Evolutionary conservation across 1,140 invertebrate genomes (phyloP).

Genomic region (Leptinotarsa undecemlineata): DNA sequence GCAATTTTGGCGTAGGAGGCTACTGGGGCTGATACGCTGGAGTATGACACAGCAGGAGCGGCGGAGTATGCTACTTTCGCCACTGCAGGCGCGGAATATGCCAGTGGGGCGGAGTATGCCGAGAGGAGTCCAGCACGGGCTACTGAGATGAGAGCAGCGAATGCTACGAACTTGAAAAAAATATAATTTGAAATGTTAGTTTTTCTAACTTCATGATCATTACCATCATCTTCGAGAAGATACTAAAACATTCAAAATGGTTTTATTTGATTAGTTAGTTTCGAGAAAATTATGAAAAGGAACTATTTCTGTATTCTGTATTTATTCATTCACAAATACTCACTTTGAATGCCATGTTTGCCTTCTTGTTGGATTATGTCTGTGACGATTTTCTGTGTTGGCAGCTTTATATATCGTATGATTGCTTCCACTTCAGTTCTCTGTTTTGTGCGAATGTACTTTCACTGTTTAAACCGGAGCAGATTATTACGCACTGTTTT

Average conservation of each 20-base stretch:
- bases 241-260: too few relatives aligned
- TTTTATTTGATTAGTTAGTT: too few relatives aligned
- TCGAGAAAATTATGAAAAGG: too few relatives aligned
- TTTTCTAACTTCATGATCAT: too few relatives aligned
- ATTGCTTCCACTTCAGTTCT: too few relatives aligned
- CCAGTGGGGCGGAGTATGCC: constrained; percentile 49
- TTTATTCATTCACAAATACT: not conserved
- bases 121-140: constrained; percentile 51
- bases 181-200: not conserved
- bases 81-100: constrained; percentile 34
- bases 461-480: not conserved
- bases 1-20: not conserved
- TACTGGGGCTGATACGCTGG: constrained; percentile 31
- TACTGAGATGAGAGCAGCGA: constrained; percentile 55
- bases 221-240: too few relatives aligned
- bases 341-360: constrained; percentile 29
- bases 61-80: constrained; percentile 40
- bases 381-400: not conserved
- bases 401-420: not conserved
- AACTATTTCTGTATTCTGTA: not conserved
- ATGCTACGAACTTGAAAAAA: constrained; percentile 55
- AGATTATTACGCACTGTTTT: not conserved
- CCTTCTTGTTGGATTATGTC: not conserved
- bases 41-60: constrained; percentile 53
- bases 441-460: not conserved